Base-by-base conservation (phyloP, 2,888 invertebrate species). In the Drosophila colorata region DNA sequence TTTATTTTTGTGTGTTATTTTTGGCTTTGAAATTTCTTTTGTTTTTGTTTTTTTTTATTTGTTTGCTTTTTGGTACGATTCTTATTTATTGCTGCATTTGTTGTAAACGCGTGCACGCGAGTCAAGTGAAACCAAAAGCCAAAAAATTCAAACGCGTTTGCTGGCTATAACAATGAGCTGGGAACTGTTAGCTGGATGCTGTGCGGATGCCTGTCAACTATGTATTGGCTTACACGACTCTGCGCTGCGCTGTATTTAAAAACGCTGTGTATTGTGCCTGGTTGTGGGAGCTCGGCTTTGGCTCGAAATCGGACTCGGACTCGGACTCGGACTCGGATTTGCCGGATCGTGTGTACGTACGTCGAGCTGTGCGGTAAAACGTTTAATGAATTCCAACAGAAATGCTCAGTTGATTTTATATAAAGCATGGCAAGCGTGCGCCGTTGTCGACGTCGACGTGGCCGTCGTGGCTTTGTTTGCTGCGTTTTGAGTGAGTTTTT, bases 361-460 rank as follows among this genome's bases (percentile, higher is more conserved):
- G 83, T 87, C 78, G 85, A 81, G 77, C 80, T 88, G 88, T 83
- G 79, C 85, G 83, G 85, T 89, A 81, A 87, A 90, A 88, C 88
- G 89, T 85, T 88, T 90, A 90, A 90, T 90, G 90, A 89, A 81
- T 90, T 90, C 86, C 85, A 90, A 79, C 88, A 80, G 88, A 82
- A 86, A 85, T 83, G 86, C 78, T 88, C 84, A 86, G 89, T 89
- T 90, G 87, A 78, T 90, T 90, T 90, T 90, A 90, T 90, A 90
- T 89, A 80, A 88, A 88, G 82, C 86, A 84, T 70, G 79, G 69
- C 81, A 74, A 75, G 78, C 71, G 40, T 64, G 66, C 78, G 71
- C 60, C 61, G 67, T 33, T 37, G 66, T 55, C 57, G 74, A 64
- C 59, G 73, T 70, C 73, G 63, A 59, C 68, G 68, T 72, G 51